These are phyloP conservation scores for Limnephilus marmoratus DNA, from an alignment of 2,888 invertebrate genomes.

Conservation along the genomic window DNA sequence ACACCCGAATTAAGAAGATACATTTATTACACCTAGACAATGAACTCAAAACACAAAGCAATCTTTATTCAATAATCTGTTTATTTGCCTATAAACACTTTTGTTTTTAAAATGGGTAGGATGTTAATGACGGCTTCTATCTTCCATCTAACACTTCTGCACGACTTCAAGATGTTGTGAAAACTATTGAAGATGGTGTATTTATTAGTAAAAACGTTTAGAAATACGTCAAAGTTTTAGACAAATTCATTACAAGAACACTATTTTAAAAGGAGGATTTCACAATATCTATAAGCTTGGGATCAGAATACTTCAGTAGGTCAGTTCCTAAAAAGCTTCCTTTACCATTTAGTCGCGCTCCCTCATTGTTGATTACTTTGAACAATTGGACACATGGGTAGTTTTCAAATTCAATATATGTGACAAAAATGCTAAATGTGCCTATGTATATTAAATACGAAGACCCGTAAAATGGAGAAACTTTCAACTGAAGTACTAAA, in stretches of 20 bases:
- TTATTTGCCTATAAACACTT: background rate
- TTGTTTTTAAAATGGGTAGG: background rate
- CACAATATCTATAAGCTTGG: background rate
- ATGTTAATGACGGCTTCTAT: background rate
- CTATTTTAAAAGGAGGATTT: background rate
- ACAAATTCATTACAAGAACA: background rate
- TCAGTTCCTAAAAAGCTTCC: background rate
- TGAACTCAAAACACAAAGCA: background rate
- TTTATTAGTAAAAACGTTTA: background rate
- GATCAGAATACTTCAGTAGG: background rate
- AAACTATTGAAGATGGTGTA: background rate
- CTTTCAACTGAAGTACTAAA: too few relatives aligned
- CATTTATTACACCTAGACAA: slow-evolving; percentile 2
- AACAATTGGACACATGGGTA: too few relatives aligned
- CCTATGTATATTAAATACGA: too few relatives aligned
- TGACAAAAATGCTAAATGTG: too few relatives aligned
- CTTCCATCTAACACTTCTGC: background rate
- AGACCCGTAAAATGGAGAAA: too few relatives aligned
- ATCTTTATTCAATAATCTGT: background rate
- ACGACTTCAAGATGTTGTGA: background rate
- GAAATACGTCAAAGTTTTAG: background rate
- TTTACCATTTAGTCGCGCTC: too few relatives aligned
- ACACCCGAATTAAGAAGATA: background rate
- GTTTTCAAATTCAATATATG: too few relatives aligned
- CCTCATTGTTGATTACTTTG: too few relatives aligned